Evolutionary conservation across 2,888 invertebrate species (phyloP).

Genomic region (Thumatha senex): DNA sequence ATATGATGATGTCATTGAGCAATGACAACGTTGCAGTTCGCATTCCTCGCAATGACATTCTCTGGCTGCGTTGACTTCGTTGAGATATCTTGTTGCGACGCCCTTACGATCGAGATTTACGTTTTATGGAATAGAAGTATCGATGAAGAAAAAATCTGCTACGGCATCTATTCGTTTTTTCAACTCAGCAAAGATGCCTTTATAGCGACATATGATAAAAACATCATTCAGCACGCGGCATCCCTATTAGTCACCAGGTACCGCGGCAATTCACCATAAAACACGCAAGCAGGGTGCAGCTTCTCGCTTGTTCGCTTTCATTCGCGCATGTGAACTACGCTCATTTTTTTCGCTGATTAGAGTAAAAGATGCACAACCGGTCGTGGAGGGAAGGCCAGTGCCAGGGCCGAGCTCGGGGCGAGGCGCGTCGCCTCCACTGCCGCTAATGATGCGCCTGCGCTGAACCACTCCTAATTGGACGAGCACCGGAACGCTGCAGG

Average conservation of each 20-base stretch:
- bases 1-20: no score
- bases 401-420: conserved; percentile 61
- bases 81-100: no score
- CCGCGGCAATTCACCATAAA: conserved; percentile 74
- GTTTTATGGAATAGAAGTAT: background rate
- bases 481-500: conserved; percentile 57
- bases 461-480: conserved; percentile 78
- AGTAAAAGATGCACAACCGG: conserved; percentile 81
- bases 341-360: conserved; percentile 80
- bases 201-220: conserved; percentile 5
- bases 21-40: no score
- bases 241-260: conserved; percentile 52
- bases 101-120: background rate
- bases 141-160: background rate
- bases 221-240: conserved; percentile 22
- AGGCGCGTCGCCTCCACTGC: conserved; percentile 45
- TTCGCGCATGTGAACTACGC: conserved; percentile 66
- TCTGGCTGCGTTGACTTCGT: no score
- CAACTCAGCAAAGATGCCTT: background rate
- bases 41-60: no score
- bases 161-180: no score
- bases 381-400: conserved; percentile 74
- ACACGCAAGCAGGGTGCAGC: conserved; percentile 64
- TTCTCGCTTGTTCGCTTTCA: conserved; percentile 74
- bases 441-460: conserved; percentile 76